Percentiles rank a stretch among this genome's conserved stretches.
Conservation (phyloP, 2,113 vertebrate genomes). For the Loxodonta africana region DNA sequence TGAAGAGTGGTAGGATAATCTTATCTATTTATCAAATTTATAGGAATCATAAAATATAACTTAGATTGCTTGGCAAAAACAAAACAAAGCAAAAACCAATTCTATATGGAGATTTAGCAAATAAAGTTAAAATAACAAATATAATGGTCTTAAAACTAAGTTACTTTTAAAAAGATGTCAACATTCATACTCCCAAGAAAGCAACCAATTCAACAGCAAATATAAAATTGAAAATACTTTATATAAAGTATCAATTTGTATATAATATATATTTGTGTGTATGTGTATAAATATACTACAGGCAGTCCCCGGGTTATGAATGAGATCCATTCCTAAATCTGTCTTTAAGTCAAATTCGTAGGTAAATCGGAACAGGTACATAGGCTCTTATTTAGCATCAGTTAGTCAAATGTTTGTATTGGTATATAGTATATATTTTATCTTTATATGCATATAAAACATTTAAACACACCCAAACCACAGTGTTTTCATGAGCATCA, state of each 20-base stretch:
- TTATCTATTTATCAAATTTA: conserved; percentile 74
- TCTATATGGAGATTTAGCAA: conserved; percentile 4
- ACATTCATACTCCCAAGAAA: neutral
- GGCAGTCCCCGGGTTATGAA: too few relatives aligned
- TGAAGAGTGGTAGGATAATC: conserved; percentile 65
- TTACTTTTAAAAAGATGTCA: neutral
- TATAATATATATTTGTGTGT: neutral
- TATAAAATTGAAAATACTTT: conserved; percentile 52
- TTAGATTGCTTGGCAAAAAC: conserved; percentile 54
- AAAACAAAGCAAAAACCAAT: neutral
- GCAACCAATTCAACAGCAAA: neutral
- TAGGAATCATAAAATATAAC: conserved; percentile 76
- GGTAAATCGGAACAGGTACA: too few relatives aligned
- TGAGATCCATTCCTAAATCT: too few relatives aligned
- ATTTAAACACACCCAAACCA: too few relatives aligned
- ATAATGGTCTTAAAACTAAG: neutral
- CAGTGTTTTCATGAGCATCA: too few relatives aligned
- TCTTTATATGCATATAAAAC: too few relatives aligned
- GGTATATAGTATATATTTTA: too few relatives aligned
- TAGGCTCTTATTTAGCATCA: too few relatives aligned
- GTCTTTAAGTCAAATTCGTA: too few relatives aligned
- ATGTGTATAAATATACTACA: neutral
- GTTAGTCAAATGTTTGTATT: too few relatives aligned
- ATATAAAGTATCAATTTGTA: neutral
- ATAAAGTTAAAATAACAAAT: conserved; percentile 41